phyloP scores from a whole-genome alignment of 2,797 vertebrate genomes.

The Muscicapa striata region DNA sequence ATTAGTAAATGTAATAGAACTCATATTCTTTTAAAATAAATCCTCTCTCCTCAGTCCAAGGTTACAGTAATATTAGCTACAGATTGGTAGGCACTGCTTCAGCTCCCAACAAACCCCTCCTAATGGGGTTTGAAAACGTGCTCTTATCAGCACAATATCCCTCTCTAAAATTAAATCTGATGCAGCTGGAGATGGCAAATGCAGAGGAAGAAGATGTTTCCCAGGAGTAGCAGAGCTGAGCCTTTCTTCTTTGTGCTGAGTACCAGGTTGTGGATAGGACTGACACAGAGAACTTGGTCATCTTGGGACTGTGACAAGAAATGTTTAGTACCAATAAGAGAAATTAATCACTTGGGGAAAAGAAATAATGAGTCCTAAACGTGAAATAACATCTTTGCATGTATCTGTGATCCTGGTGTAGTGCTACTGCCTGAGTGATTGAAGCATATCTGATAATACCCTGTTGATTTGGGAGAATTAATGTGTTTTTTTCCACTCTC shows the following conservation, averaged over 20 bases:
- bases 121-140: not conserved
- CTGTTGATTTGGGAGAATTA: not conserved
- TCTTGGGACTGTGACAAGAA: not conserved
- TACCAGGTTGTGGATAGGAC: not conserved
- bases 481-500: constrained; percentile 25
- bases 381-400: not conserved
- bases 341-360: not conserved
- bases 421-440: not conserved
- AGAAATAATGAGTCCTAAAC: not conserved
- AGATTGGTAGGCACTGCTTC: not conserved
- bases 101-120: not conserved
- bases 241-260: not conserved
- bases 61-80: not conserved
- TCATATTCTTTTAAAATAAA: not conserved
- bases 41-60: not conserved
- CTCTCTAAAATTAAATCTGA: not conserved
- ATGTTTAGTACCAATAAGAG: not conserved
- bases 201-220: not conserved
- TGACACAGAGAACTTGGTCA: not conserved
- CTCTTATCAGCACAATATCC: not conserved
- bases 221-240: not conserved
- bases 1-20: not conserved
- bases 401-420: not conserved
- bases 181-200: not conserved
- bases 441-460: not conserved